Evolutionary conservation across 2,797 vertebrate species (phyloP).

Genomic region (Labroides dimidiatus): DNA sequence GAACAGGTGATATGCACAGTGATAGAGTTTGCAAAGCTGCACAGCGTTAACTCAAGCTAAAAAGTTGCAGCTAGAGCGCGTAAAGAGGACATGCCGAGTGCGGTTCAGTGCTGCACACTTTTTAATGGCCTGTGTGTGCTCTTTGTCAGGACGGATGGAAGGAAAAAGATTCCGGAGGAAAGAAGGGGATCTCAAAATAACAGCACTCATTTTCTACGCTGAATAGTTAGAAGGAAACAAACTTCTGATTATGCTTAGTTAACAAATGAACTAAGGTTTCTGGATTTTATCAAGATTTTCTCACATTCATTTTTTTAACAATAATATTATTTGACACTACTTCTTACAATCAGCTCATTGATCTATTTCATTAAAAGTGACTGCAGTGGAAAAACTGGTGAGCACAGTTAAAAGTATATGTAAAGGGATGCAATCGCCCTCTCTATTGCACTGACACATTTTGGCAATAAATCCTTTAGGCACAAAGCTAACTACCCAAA

Average conservation of each 20-base stretch:
- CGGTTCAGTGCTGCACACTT: constrained; percentile 22
- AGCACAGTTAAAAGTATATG: neutral
- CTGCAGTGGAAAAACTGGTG: neutral
- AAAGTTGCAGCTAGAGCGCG: constrained; percentile 7
- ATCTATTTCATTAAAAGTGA: constrained; percentile 3
- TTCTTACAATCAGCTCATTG: neutral
- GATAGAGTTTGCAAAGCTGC: constrained; percentile 30
- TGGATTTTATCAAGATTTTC: constrained; percentile 2
- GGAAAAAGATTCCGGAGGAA: neutral
- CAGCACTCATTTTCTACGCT: neutral
- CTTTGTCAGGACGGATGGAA: neutral
- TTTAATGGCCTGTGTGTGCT: neutral
- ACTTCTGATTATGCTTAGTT: neutral
- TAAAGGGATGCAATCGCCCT: constrained; percentile 12
- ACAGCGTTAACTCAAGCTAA: constrained; percentile 8
- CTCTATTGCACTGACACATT: constrained; percentile 41
- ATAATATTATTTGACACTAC: constrained; percentile 2
- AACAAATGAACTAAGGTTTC: neutral
- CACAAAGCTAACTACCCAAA: constrained; percentile 47
- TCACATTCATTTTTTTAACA: constrained; percentile 18
- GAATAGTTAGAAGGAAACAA: neutral
- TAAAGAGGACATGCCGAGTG: constrained; percentile 1
- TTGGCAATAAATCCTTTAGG: constrained; percentile 60
- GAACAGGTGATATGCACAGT: constrained; percentile 25
- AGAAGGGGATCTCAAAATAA: neutral